A percentile compares a stretch with the other conserved stretches of the same genome.
Conservation (phyloP, 1,140 invertebrate genomes). For the Drosophila albomicans region DNA sequence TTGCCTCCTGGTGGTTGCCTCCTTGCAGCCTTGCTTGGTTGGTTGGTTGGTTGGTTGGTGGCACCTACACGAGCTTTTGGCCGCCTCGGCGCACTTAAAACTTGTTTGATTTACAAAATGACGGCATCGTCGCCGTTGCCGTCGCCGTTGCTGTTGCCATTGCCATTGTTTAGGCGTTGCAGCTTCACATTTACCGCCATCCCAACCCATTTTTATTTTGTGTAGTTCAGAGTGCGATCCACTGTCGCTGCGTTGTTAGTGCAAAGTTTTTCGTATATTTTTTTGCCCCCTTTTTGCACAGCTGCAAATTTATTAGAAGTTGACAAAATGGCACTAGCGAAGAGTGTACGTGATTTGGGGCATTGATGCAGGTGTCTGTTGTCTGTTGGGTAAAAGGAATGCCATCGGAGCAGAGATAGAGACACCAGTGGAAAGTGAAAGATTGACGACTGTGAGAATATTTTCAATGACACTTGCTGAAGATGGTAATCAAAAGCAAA, state of each 20-base stretch:
- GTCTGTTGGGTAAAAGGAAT: background rate
- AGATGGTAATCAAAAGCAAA: slow-evolving; percentile 8
- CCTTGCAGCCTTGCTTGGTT: too few species aligned
- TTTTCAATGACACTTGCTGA: slow-evolving; percentile 4
- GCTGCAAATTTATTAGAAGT: slow-evolving; percentile 58
- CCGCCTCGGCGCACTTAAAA: slow-evolving; percentile 53
- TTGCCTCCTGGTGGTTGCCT: slow-evolving; percentile 24
- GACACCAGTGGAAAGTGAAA: slow-evolving; percentile 16
- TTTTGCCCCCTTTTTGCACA: slow-evolving; percentile 1
- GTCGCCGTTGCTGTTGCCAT: slow-evolving; percentile 17
- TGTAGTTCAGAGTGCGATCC: slow-evolving; percentile 44
- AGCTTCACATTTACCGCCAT: background rate
- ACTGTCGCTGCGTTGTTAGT: slow-evolving; percentile 37
- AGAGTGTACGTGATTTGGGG: slow-evolving; percentile 43
- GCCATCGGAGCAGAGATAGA: background rate
- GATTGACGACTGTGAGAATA: slow-evolving; percentile 17
- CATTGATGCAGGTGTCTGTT: slow-evolving; percentile 17
- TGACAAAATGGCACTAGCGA: slow-evolving; percentile 47
- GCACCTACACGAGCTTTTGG: slow-evolving; percentile 44
- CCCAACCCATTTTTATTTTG: background rate
- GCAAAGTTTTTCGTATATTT: slow-evolving; percentile 21
- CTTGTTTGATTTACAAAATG: slow-evolving; percentile 64
- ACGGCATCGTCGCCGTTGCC: slow-evolving; percentile 42
- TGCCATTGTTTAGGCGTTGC: slow-evolving; percentile 42
- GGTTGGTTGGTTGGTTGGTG: background rate